These are phyloP conservation scores for Rhodinocichla rosea DNA, from an alignment of 2,113 vertebrate genomes.

Conservation along the genomic window DNA sequence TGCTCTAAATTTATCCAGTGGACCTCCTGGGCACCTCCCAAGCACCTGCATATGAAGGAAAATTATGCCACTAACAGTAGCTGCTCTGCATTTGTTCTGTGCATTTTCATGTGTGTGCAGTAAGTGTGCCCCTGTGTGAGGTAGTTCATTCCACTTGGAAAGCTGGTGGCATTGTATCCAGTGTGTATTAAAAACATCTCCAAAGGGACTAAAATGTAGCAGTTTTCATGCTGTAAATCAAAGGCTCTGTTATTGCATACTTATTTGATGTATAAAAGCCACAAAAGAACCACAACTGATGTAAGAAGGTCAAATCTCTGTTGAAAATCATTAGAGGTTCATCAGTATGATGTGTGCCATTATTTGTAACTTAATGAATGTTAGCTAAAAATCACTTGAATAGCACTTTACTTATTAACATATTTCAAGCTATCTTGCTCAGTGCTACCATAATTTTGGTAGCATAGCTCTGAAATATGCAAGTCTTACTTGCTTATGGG, in stretches of 20 bases:
- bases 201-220: background rate
- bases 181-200: background rate
- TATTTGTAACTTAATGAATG: background rate
- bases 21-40: background rate
- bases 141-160: background rate
- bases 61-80: background rate
- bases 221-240: background rate
- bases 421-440: background rate
- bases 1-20: background rate
- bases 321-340: background rate
- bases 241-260: background rate
- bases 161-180: background rate
- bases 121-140: background rate
- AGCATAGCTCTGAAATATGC: background rate
- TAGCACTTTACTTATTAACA: background rate
- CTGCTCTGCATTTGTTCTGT: background rate
- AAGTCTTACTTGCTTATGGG: background rate
- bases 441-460: background rate
- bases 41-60: background rate
- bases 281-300: background rate
- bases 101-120: fast-evolving
- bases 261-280: background rate
- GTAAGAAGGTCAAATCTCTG: constrained; percentile 1
- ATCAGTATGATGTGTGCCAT: background rate
- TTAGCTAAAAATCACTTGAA: background rate